phyloP scores from a whole-genome alignment of 2,888 invertebrate genomes.

The Magallana nippona region DNA sequence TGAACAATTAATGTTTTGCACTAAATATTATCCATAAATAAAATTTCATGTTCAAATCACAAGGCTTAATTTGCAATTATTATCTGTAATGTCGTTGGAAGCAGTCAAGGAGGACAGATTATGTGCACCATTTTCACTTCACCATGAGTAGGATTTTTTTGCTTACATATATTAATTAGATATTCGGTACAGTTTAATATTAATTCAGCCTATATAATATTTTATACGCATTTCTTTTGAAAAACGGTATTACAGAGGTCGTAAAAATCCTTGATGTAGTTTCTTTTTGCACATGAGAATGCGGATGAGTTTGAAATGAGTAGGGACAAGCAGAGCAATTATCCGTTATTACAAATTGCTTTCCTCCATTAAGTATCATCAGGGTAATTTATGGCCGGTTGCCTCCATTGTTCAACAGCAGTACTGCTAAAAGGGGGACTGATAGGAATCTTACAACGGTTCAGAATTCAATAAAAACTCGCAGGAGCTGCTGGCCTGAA shows the following conservation, averaged over 20 bases:
- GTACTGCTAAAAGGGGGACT: slow-evolving; percentile 9
- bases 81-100: too few relatives aligned
- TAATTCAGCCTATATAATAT: too few relatives aligned
- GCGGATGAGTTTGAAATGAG: not conserved
- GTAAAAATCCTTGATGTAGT: not conserved
- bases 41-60: too few relatives aligned
- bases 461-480: slow-evolving; percentile 25
- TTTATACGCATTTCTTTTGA: too few relatives aligned
- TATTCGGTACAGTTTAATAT: too few relatives aligned
- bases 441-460: slow-evolving; percentile 27
- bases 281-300: not conserved
- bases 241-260: not conserved
- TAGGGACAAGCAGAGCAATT: not conserved
- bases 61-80: too few relatives aligned
- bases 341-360: slow-evolving; percentile 29
- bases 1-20: too few relatives aligned
- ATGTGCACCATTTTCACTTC: too few relatives aligned
- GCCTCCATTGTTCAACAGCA: not conserved
- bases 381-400: slow-evolving; percentile 8
- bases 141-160: too few relatives aligned
- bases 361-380: slow-evolving; percentile 27
- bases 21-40: too few relatives aligned
- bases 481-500: not conserved
- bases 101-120: too few relatives aligned
- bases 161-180: too few relatives aligned